phyloP scores from a whole-genome alignment of 2,113 vertebrate species.

The Tinamus guttatus region DNA sequence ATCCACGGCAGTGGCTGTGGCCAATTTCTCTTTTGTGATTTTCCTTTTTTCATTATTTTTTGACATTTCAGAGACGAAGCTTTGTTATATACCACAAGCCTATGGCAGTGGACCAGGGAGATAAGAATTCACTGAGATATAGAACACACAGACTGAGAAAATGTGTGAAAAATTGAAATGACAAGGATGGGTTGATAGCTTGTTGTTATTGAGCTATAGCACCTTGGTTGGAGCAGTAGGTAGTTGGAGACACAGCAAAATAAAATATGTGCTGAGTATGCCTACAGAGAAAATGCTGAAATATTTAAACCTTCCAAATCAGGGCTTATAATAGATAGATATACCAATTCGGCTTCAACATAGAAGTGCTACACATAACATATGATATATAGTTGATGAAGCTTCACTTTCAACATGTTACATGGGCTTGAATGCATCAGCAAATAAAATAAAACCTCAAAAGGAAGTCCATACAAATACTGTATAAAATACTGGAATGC shows the following conservation, averaged over 20 bases:
- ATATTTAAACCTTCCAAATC: slow-evolving; percentile 56
- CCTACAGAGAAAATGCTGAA: slow-evolving; percentile 40
- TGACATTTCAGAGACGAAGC: slow-evolving; percentile 58
- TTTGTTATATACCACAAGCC: slow-evolving; percentile 51
- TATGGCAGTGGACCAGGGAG: slow-evolving; percentile 34
- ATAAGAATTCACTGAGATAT: slow-evolving; percentile 57
- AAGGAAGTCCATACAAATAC: background rate
- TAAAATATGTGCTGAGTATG: slow-evolving; percentile 31
- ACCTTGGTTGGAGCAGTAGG: slow-evolving; percentile 8
- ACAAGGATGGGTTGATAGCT: slow-evolving; percentile 47
- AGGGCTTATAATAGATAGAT: background rate
- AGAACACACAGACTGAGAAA: slow-evolving; percentile 53
- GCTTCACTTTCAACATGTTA: background rate
- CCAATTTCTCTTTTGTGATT: slow-evolving; percentile 50
- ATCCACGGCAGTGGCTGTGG: background rate
- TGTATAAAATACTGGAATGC: background rate
- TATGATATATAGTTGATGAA: background rate
- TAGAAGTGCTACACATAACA: background rate
- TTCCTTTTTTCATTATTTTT: slow-evolving; percentile 61
- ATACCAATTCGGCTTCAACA: slow-evolving; percentile 5
- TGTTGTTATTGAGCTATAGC: slow-evolving; percentile 44
- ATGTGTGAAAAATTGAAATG: slow-evolving; percentile 68
- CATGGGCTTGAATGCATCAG: background rate
- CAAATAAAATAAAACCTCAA: slow-evolving; percentile 14
- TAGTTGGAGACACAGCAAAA: slow-evolving; percentile 18